Evolutionary conservation across 2,888 invertebrate species (phyloP).

Genomic region (Synanthedon andrenaeformis): DNA sequence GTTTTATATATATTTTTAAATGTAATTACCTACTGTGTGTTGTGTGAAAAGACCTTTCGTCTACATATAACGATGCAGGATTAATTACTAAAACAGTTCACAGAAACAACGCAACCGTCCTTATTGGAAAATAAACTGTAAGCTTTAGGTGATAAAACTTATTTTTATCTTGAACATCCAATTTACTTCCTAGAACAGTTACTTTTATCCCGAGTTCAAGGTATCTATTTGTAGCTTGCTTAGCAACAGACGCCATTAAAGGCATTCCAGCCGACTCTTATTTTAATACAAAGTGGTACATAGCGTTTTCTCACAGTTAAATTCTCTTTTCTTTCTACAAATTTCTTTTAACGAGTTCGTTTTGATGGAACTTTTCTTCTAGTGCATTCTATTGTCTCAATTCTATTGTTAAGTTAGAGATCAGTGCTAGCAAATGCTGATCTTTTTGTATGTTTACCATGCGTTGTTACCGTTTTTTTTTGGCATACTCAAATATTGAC

Average conservation of each 20-base stretch:
- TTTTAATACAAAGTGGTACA: not conserved
- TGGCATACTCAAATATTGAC: too few species aligned
- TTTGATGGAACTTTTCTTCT: too few species aligned
- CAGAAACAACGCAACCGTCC: not conserved
- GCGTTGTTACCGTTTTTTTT: too few species aligned
- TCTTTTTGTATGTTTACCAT: too few species aligned
- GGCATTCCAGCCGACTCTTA: conserved; percentile 3
- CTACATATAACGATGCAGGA: conserved; percentile 14
- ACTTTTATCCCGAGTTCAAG: conserved; percentile 16
- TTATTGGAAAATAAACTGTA: not conserved
- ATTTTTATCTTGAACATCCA: not conserved
- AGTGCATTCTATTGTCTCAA: too few species aligned
- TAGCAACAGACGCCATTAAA: conserved; percentile 14
- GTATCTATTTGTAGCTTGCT: conserved; percentile 19
- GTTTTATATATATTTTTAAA: too few species aligned
- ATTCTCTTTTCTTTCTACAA: not conserved
- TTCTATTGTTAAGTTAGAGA: too few species aligned
- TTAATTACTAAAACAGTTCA: conserved; percentile 27
- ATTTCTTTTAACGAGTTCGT: too few species aligned
- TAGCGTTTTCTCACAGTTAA: not conserved
- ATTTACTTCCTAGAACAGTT: conserved; percentile 4
- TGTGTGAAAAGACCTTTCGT: conserved; percentile 17
- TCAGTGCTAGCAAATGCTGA: too few species aligned
- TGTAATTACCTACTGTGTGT: not conserved
- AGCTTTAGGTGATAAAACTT: not conserved